Evolutionary conservation across 2,888 invertebrate genomes (phyloP), one percentile per base, ranked within the genome.

Genomic region (Xestoiulus laeticollis): DNA sequence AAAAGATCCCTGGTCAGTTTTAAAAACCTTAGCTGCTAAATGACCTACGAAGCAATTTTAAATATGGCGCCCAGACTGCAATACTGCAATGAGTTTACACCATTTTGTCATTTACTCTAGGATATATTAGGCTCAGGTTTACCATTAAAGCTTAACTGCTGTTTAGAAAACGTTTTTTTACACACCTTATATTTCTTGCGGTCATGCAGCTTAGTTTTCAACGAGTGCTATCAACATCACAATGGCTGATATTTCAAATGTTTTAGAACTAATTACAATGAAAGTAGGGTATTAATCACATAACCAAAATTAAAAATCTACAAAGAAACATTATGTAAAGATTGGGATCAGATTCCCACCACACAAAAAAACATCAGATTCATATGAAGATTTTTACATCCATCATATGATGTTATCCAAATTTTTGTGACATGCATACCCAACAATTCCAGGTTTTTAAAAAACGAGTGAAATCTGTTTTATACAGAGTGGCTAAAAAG

Each of bases 1-100:
- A 68, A 68, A 68, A 68, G 26, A 68, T 68, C 68, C 26, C 68
- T 68, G 68, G 68, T 68, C 68, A 68, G 68, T 68, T 68, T 68
- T 68, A 68, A 68, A 68, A 68, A 68, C 68, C 26, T 26, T 68
- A 68, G 26, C 68, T 68, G 68, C 68, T 10, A 68, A 68, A 68
- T 26, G 68, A 68, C n/a, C 26, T 26, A 68, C 1, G 26, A 68
- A 68, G 68, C 26, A 68, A 68, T 68, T 68, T 68, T 68, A 12
- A 68, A 68, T 26, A 68, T 68, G 26, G 68, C 26, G 68, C 26
- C 26, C 12, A 12, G 68, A 2, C 26, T 68, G 26, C 68, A 3
- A n/a, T 59, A 1, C 2, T 5, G 53, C 4, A n/a, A 59, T 68
- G 10, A n/a, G 26, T 68, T 68, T n/a, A 68, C 68, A n/a, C 68